A percentile compares a stretch with the other conserved stretches of the same genome.
Conservation (phyloP, 2,888 invertebrate species). For the Meganola albula region DNA sequence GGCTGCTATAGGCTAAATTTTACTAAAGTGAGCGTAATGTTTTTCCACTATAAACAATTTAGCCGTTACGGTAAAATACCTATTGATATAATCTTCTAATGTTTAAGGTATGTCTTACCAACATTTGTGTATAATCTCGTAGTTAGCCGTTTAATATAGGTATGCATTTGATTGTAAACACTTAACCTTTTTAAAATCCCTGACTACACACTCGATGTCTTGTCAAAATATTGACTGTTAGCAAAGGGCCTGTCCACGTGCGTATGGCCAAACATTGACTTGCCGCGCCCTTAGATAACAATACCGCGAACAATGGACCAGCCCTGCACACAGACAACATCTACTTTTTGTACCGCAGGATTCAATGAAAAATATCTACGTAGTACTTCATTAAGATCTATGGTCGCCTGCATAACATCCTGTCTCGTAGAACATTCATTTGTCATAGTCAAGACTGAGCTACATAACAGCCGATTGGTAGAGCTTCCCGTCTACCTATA, state of each 20-base stretch:
- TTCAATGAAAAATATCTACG: slow-evolving; percentile 19
- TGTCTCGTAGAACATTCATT: slow-evolving; percentile 33
- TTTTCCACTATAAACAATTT: too few relatives aligned
- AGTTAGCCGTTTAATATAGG: too few relatives aligned
- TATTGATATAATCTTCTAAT: too few relatives aligned
- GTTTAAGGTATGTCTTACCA: too few relatives aligned
- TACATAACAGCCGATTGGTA: slow-evolving; percentile 30
- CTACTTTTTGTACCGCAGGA: neutral
- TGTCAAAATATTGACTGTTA: slow-evolving; percentile 41
- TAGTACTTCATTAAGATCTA: slow-evolving; percentile 26
- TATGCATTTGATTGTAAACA: too few relatives aligned
- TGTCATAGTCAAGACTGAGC: slow-evolving; percentile 33
- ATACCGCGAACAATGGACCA: slow-evolving; percentile 51
- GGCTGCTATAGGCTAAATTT: too few relatives aligned
- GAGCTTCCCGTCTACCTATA: slow-evolving; percentile 29
- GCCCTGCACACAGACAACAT: slow-evolving; percentile 25
- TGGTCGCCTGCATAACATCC: slow-evolving; percentile 29
- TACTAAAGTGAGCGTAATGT: too few relatives aligned
- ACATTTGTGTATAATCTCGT: too few relatives aligned
- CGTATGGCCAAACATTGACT: slow-evolving; percentile 53
- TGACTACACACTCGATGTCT: slow-evolving; percentile 17
- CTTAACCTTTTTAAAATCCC: too few relatives aligned
- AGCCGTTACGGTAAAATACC: too few relatives aligned
- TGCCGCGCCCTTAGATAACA: slow-evolving; percentile 64
- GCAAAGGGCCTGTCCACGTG: slow-evolving; percentile 41